These are phyloP conservation scores for Phodopus roborovskii DNA, from an alignment of 2,113 vertebrate genomes.

Conservation along the genomic window DNA sequence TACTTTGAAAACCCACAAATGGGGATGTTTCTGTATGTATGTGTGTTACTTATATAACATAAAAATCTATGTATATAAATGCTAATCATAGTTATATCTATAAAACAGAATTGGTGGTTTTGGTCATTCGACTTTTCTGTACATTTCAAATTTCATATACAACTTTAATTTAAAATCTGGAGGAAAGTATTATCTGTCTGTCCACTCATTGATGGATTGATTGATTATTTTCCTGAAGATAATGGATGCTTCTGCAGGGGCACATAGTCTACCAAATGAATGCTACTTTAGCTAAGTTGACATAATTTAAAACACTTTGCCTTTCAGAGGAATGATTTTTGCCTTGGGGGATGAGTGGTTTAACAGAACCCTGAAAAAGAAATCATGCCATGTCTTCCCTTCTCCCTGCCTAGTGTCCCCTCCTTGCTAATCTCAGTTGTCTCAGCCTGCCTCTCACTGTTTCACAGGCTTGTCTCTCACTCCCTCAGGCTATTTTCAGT, in stretches of 20 bases:
- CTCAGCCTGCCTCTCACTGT: constrained; percentile 44
- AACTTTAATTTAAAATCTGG: constrained; percentile 8
- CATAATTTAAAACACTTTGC: constrained; percentile 39
- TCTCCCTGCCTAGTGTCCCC: background rate
- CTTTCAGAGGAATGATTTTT: constrained; percentile 35
- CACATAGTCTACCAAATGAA: background rate
- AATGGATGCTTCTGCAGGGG: background rate
- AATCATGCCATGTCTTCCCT: rapidly evolving
- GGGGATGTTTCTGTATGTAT: too few relatives aligned
- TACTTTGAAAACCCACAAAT: background rate
- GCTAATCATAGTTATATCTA: background rate
- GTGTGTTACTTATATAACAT: background rate
- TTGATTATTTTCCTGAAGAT: constrained; percentile 39
- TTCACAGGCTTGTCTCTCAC: constrained; percentile 69
- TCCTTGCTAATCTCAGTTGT: background rate
- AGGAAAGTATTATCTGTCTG: background rate
- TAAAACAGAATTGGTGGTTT: background rate
- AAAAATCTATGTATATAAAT: background rate
- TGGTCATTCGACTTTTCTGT: constrained; percentile 22
- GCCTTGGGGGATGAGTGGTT: constrained; percentile 38
- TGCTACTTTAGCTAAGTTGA: constrained; percentile 21
- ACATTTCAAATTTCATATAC: constrained; percentile 1
- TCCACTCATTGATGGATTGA: background rate
- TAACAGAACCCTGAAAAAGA: background rate
- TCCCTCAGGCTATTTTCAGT: constrained; percentile 72